Base-by-base conservation (phyloP, 2,888 invertebrate species). In the Choreutis nemorana region DNA sequence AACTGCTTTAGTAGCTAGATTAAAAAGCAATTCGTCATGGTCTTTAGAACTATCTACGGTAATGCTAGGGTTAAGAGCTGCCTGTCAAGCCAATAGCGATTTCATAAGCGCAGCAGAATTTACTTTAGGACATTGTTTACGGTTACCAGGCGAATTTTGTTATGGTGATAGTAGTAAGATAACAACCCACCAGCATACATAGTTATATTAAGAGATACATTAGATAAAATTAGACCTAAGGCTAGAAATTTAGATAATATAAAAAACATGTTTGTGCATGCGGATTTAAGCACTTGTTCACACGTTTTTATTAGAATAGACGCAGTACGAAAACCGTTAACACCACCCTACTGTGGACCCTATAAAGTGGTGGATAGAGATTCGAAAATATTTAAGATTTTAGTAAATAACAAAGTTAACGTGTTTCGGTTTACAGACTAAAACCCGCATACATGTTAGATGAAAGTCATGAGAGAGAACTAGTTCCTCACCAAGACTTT, bases 161-260 rank as follows among this genome's bases (percentile, higher is more conserved):
- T 21, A 10, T 8, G 6, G 9, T n/a, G 9, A 21, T 1, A 9
- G n/a, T 21, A 4, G 9, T 2, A 21, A 21, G 10, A 21, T 21
- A 21, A 21, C 21, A 21, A 21, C 10, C 21, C 21, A 21, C 21
- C n/a, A 21, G 21, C 21, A 4, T 21, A 21, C 21, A 21, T n/a
- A n/a, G 10, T n/a, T 21, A 21, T n/a, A n/a, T 21, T 21, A 21
- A 21, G 21, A 21, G n/a, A 21, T 2, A n/a, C 10, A 9, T 21
- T 21, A 21, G 10, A 5, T 21, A 21, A 21, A 8, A 21, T 21
- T n/a, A n/a, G 21, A n/a, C n/a, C 21, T 9, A 21, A 9, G 4
- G n/a, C n/a, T 21, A 5, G 10, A 21, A 1, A 8, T n/a, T 21
- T 5, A 21, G 21, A 4, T 8, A 21, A 21, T 4, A n/a, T 9